phyloP scores from a whole-genome alignment of 2,888 invertebrate species.

The Phaedon cochleariae region DNA sequence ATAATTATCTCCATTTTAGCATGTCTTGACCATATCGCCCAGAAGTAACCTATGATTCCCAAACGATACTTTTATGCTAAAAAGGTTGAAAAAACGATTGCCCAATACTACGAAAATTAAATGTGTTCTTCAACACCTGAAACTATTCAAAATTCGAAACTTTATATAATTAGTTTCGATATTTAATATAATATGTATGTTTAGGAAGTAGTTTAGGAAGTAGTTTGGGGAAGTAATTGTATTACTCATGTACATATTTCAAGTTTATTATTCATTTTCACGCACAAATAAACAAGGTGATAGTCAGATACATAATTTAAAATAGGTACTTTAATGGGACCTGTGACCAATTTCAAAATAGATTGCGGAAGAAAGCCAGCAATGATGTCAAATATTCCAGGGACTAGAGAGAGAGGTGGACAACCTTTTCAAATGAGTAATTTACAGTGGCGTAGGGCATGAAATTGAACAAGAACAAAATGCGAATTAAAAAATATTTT shows the following conservation, averaged over 20 bases:
- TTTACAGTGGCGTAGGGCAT: constrained; percentile 19
- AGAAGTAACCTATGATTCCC: too few species aligned
- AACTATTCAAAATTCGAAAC: too few species aligned
- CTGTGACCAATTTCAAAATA: constrained; percentile 55
- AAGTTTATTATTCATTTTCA: not conserved
- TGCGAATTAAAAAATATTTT: too few species aligned
- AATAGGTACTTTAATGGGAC: constrained; percentile 34
- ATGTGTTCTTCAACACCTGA: too few species aligned
- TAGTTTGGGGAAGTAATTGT: not conserved
- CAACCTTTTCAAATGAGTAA: constrained; percentile 47
- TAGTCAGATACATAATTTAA: constrained; percentile 32
- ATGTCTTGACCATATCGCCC: too few species aligned
- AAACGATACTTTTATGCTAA: not conserved
- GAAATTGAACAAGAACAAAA: too few species aligned
- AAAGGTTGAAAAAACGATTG: not conserved
- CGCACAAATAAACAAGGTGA: not conserved
- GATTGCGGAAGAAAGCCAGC: constrained; percentile 56
- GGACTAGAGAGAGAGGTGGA: constrained; percentile 47
- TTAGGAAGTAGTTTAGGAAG: not conserved
- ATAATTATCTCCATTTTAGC: too few species aligned
- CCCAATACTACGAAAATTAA: too few species aligned
- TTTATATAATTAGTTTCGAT: too few species aligned
- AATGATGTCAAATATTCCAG: constrained; percentile 54
- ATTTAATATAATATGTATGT: too few species aligned
- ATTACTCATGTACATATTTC: not conserved